Evolutionary conservation across 2,888 invertebrate species (phyloP), one percentile per base, ranked within the genome.

Genomic region (Scaptomyza reducta): DNA sequence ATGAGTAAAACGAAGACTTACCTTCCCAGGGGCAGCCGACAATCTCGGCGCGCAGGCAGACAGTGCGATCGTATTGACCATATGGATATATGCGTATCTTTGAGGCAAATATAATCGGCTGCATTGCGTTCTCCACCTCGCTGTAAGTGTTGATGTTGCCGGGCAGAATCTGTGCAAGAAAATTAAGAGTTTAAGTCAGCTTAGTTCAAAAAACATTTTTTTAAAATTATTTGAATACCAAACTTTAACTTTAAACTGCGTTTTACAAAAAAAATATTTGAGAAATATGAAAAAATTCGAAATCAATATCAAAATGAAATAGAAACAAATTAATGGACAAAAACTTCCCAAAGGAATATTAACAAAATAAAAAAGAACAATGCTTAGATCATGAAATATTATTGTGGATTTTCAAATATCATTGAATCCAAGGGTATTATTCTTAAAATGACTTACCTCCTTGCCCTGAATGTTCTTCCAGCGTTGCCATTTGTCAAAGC

Each of bases 131-230:
- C 86, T 95, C 94, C 74, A 95, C 95, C 74, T 96, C 94, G 55
- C 95, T 94, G 91, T 95, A 95, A 4, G 96, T 96, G 92, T 97
- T 96, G 61, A 94, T 94, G 92, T 97, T 97, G 47, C 96, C 97
- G 7, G 94, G 93, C 74, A 97, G 93, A 69, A 96, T 93, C 96
- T 97, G 93, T 14, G 22, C 18, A 18, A 9, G n/a, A 11, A 29
- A 45, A 14, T 56, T 44, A 13, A 10, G 9, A 14, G 14, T 47
- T 59, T 41, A 10, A 2, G 38, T 18, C 18, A 31, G 31, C 10
- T 31, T 18, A 49, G 47, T 47, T 1, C n/a, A n/a, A n/a, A n/a
- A n/a, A n/a, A n/a, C n/a, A n/a, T n/a, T n/a, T n/a, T n/a, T n/a
- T n/a, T n/a, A n/a, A n/a, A n/a, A n/a, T n/a, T n/a, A n/a, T n/a